Conservation (phyloP, 2,113 vertebrate genomes). For the Colinus virginianus region DNA sequence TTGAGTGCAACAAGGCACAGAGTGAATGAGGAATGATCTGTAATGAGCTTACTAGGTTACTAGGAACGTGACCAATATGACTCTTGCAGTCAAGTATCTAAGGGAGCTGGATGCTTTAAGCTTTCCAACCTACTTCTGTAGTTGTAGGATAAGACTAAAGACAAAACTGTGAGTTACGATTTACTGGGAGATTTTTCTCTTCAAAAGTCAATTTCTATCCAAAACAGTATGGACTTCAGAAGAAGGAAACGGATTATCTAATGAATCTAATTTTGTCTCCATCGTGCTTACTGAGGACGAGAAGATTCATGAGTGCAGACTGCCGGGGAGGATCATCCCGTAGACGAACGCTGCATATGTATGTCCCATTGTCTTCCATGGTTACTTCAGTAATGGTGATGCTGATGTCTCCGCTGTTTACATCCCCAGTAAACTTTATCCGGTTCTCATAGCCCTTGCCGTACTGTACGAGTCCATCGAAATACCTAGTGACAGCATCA, state of each 20-base stretch:
- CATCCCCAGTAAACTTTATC: slow-evolving; percentile 28
- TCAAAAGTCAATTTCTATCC: not conserved
- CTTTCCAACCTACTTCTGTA: not conserved
- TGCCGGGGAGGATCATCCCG: slow-evolving; percentile 56
- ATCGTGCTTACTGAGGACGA: slow-evolving; percentile 86
- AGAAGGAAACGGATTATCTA: not conserved
- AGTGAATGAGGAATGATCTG: not conserved
- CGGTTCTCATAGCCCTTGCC: slow-evolving; percentile 70
- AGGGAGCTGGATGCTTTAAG: not conserved
- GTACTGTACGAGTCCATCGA: not conserved
- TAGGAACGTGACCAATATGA: not conserved
- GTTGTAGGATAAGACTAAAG: not conserved
- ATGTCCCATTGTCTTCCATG: slow-evolving; percentile 84
- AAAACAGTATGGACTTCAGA: fast-evolving
- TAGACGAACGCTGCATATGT: slow-evolving; percentile 77
- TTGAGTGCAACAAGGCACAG: not conserved
- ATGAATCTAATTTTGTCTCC: not conserved
- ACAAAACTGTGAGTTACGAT: too few species aligned
- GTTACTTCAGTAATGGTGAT: slow-evolving; percentile 77
- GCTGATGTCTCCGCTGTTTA: not conserved
- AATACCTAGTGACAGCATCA: slow-evolving; percentile 53
- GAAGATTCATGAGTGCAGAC: slow-evolving; percentile 61
- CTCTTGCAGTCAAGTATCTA: not conserved
- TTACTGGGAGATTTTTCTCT: not conserved
- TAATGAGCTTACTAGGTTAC: not conserved